Base-by-base conservation (phyloP, 2,113 vertebrate species). In the Cephalopholis sonnerati region DNA sequence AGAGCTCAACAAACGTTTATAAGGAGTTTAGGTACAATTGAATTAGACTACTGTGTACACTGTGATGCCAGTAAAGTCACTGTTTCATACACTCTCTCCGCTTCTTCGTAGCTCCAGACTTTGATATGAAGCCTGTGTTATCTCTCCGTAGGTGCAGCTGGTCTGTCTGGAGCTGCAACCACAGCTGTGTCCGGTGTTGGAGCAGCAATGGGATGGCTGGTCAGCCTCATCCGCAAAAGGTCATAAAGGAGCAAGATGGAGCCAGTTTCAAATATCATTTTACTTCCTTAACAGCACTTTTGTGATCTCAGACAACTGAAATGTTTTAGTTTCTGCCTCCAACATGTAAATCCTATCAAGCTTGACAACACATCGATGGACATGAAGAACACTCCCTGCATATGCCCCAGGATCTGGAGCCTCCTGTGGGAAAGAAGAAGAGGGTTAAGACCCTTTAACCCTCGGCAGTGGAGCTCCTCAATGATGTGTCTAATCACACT, bases 131-230 rank as follows among this genome's bases (percentile, higher is more conserved):
- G 24, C 22, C 44, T 44, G 32, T 1, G 25, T 55, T 11, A 10
- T 75, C 36, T 58, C 27, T 5, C 53, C 71, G 24, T 39, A 90
- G 85, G 80, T 11, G 70, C 57, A 55, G 80, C 55, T 27, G 85
- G 88, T 48, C 50, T 90, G 54, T 67, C 73, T 0, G 20, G 7
- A 7, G 2, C 25, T 0, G 32, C 71, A 10, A 82, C 71, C 15
- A 50, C 71, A 17, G 79, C 3, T 0, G 29, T 82, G 41, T 51
- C 54, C 0, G 2, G 54, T 18, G 22, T 44, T 54, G 83, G 83
- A 76, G 82, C 46, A 10, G 4, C 27, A 1, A 3, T 29, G 4
- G 81, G 69, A 2, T 61, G 71, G 44, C 27, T 74, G 57, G 44
- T n/a, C 24, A 3, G 8, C n/a, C 16, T 27, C 1, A 11, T 66